These are phyloP conservation scores for Drosophila anceps DNA, from an alignment of 2,888 invertebrate genomes.

Conservation along the genomic window DNA sequence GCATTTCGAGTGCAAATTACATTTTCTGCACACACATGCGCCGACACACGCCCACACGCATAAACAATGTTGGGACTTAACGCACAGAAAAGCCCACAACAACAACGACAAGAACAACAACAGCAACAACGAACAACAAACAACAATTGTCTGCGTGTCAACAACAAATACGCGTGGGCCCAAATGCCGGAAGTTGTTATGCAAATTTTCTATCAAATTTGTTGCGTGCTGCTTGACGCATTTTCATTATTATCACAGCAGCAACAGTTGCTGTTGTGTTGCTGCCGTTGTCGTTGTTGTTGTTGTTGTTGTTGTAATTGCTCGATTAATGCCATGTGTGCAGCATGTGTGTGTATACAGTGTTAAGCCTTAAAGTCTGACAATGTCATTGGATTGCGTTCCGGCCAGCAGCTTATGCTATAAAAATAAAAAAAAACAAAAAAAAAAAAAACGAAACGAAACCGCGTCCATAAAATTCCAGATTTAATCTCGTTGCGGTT, in stretches of 20 bases:
- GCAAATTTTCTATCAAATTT: slow-evolving; percentile 67
- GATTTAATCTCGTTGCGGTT: slow-evolving; percentile 36
- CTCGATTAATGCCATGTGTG: slow-evolving; percentile 51
- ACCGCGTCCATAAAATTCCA: slow-evolving; percentile 17
- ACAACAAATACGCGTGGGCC: slow-evolving; percentile 46
- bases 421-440: background rate
- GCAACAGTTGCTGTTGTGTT: slow-evolving; percentile 5
- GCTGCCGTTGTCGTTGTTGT: background rate
- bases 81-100: slow-evolving; percentile 47
- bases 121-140: too few species aligned
- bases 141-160: slow-evolving; percentile 28
- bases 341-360: slow-evolving; percentile 14
- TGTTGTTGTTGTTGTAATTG: slow-evolving; percentile 39
- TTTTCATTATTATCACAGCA: slow-evolving; percentile 48
- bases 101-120: slow-evolving; percentile 27
- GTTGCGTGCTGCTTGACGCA: slow-evolving; percentile 34
- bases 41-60: slow-evolving; percentile 16
- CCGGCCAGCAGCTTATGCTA: slow-evolving; percentile 23
- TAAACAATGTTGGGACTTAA: slow-evolving; percentile 52
- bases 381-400: slow-evolving; percentile 36
- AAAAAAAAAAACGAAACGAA: background rate
- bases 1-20: slow-evolving; percentile 68
- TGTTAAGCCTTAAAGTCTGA: slow-evolving; percentile 50
- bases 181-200: slow-evolving; percentile 73
- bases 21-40: slow-evolving; percentile 41